Evolutionary conservation across 2,113 vertebrate species (phyloP).

Genomic region (Stegostoma tigrinum): DNA sequence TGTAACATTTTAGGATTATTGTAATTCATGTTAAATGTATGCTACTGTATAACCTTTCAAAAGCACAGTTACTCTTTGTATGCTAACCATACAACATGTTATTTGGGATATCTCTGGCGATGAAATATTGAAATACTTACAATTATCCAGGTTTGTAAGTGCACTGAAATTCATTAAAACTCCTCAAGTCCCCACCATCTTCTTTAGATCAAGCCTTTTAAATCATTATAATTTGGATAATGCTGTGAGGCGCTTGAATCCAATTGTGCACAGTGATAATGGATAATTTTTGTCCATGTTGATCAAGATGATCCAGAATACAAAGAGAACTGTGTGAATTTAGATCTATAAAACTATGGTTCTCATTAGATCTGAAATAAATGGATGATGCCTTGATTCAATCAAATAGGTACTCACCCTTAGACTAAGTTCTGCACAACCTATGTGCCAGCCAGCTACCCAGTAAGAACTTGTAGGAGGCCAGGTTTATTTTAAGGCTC

Average conservation of each 20-base stretch:
- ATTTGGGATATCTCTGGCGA: neutral
- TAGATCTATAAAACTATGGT: neutral
- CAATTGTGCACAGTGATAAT: neutral
- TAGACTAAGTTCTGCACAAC: neutral
- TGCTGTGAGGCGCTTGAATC: neutral
- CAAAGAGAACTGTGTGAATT: neutral
- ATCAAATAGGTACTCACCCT: neutral
- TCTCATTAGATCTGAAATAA: neutral
- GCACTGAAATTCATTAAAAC: neutral
- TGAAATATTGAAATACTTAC: neutral
- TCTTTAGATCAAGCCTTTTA: neutral
- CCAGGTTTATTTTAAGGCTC: neutral
- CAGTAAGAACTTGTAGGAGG: neutral
- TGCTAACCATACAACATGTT: neutral
- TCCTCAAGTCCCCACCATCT: neutral
- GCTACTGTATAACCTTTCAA: neutral
- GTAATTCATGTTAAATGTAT: neutral
- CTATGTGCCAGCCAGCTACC: neutral
- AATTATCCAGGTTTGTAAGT: neutral
- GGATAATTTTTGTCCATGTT: neutral
- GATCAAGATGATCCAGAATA: neutral
- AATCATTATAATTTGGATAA: neutral
- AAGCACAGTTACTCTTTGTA: neutral
- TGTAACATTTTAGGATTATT: neutral
- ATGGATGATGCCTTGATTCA: neutral